A percentile compares a stretch with the other conserved stretches of the same genome.
Evolutionary conservation across 1,140 invertebrate genomes (phyloP).

Genomic region (Ruditapes philippinarum): DNA sequence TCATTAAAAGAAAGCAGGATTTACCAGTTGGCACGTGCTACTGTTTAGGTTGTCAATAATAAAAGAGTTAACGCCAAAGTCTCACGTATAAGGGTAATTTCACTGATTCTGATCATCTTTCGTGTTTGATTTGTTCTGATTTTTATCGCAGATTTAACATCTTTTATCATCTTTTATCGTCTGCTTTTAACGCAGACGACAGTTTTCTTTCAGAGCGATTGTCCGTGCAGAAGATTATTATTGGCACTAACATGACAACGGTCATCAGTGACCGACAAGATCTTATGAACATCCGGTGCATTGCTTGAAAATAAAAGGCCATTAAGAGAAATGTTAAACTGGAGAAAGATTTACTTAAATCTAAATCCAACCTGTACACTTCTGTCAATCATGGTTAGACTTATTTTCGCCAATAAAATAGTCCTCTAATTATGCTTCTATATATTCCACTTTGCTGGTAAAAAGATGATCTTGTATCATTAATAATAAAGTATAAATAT

Average conservation of each 20-base stretch:
- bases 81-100: conserved; percentile 38
- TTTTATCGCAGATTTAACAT: conserved; percentile 47
- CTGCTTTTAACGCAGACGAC: conserved; percentile 22
- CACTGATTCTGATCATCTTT: conserved; percentile 14
- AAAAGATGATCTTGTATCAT: no score
- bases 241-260: neutral
- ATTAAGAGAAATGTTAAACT: no score
- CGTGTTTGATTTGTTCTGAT: conserved; percentile 15
- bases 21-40: conserved; percentile 45
- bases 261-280: no score
- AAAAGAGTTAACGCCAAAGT: neutral
- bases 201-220: conserved; percentile 25
- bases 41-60: conserved; percentile 58
- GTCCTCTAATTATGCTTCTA: no score
- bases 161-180: conserved; percentile 47
- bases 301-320: no score
- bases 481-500: no score
- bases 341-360: no score
- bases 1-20: neutral
- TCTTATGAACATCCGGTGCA: no score
- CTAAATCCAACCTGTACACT: no score
- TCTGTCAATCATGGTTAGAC: no score
- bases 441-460: no score
- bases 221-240: neutral
- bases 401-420: no score